Base-by-base conservation (phyloP, 2,888 invertebrate species). In the Xanthia icteritia region DNA sequence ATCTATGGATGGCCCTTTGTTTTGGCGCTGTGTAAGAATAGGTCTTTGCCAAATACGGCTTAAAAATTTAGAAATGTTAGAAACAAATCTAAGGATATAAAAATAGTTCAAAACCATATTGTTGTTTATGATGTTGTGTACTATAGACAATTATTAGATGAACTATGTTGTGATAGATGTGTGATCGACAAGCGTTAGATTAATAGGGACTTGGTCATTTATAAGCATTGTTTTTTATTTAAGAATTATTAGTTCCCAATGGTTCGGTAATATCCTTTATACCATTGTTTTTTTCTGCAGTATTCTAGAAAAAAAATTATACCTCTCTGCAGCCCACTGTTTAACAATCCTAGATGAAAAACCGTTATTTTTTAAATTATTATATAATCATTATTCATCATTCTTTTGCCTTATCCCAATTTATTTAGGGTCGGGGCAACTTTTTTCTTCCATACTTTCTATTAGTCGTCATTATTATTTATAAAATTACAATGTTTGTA, bases 131-230 rank as follows among this genome's bases (percentile, higher is more conserved):
- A 45, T 70, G 5, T 69, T 81, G 64, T 80, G 63, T 68, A 65
- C 27, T 39, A 45, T 82, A 81, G 82, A 64, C 67, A 68, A 58
- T 77, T 68, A 71, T 51, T 71, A 68, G 51, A 77, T 69, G 76
- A 86, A 83, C 74, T 82, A 66, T 74, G 81, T 87, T 88, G 88
- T 88, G 88, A 88, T 88, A 88, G 64, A 79, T 69, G 87, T 87
- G 89, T 88, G 89, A 88, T 88, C 76, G 82, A 73, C 81, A 81
- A 84, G 68, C 66, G 60, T 70, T 84, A 87, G 72, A 27, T 74
- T 64, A 65, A 60, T 75, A 67, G 5, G 11, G 13, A 60, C 31
- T 78, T 75, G 73, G 73, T 70, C 45, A 64, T 61, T 66, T 84
- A 78, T 71, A 71, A 77, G 8, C 73, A 77, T 81, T 73, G 76